Conservation (phyloP, 2,888 invertebrate genomes). For the Temnothorax unifasciatus region DNA sequence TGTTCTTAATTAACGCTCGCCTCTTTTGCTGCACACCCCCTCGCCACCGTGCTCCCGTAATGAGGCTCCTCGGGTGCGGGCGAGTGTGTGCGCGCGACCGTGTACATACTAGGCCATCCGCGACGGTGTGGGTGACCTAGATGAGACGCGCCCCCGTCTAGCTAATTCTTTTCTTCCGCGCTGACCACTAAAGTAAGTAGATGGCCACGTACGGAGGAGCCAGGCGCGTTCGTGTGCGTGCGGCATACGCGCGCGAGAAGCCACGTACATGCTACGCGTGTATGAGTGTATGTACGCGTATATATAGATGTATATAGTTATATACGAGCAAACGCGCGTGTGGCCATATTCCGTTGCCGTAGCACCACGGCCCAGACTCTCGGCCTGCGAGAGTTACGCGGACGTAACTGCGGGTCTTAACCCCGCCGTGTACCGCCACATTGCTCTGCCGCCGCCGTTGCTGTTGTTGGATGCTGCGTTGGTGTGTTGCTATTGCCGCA, state of each 20-base stretch:
- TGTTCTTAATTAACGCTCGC: slow-evolving; percentile 86
- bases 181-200: slow-evolving; percentile 85
- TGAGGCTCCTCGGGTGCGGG: slow-evolving; percentile 81
- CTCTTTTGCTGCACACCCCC: slow-evolving; percentile 85
- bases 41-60: slow-evolving; percentile 83
- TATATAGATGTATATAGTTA: slow-evolving; percentile 44
- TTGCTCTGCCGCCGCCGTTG: not conserved
- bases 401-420: slow-evolving; percentile 66
- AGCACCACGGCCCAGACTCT: slow-evolving; percentile 59
- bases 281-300: slow-evolving; percentile 45
- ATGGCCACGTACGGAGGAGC: slow-evolving; percentile 81
- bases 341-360: slow-evolving; percentile 67
- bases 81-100: slow-evolving; percentile 72
- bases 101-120: slow-evolving; percentile 61
- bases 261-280: slow-evolving; percentile 41
- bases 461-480: too few relatives aligned
- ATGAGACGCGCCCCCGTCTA: slow-evolving; percentile 85
- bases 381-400: slow-evolving; percentile 67
- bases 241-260: slow-evolving; percentile 44
- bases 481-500: not conserved
- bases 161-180: slow-evolving; percentile 86
- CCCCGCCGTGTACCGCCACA: slow-evolving; percentile 56
- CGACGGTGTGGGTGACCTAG: slow-evolving; percentile 83
- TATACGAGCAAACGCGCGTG: slow-evolving; percentile 26
- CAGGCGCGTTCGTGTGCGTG: slow-evolving; percentile 63